A percentile compares a stretch with the other conserved stretches of the same genome.
Conservation (phyloP, 1,140 invertebrate genomes). For the Macrotrachela quadricornifera region DNA sequence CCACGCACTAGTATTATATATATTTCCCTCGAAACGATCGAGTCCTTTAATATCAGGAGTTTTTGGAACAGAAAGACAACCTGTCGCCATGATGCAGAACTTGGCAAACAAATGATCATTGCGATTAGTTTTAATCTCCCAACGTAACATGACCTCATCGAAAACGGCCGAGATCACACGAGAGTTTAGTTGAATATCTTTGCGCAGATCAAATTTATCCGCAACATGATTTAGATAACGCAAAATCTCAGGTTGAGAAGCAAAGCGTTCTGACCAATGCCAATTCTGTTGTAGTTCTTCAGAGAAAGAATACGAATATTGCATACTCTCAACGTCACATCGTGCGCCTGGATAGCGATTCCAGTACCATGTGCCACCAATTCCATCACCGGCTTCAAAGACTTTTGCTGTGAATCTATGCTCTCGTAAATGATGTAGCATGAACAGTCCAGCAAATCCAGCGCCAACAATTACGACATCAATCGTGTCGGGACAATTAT, state of each 20-base stretch:
- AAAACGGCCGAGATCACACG: background rate
- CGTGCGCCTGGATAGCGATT: background rate
- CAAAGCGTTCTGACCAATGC: background rate
- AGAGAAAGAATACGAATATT: background rate
- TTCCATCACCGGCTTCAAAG: background rate
- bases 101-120: background rate
- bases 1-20: background rate
- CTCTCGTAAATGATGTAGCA: background rate
- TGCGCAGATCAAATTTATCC: no score
- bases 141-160: background rate
- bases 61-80: background rate
- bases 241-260: no score
- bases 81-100: background rate
- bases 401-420: background rate
- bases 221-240: no score
- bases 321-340: background rate
- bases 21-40: background rate
- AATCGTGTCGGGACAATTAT: no score
- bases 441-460: no score
- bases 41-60: background rate
- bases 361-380: background rate
- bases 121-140: background rate
- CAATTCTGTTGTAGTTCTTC: background rate
- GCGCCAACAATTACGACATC: no score
- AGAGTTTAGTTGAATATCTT: background rate